Percentiles rank a stretch among this genome's conserved stretches.
Evolutionary conservation across 2,797 vertebrate species (phyloP).

Genomic region (Artibeus jamaicensis): DNA sequence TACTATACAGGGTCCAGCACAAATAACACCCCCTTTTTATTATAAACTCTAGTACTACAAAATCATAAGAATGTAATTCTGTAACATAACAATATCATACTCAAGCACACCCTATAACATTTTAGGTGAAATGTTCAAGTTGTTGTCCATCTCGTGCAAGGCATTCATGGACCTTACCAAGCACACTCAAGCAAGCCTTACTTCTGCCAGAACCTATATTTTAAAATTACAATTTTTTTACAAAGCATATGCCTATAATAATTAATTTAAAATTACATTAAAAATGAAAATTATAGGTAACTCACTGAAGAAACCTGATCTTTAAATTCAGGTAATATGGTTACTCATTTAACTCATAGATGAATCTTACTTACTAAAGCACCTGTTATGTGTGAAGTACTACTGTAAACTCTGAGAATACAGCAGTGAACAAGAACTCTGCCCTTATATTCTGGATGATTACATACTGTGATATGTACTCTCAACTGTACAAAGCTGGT

Average conservation of each 20-base stretch:
- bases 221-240: not conserved
- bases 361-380: not conserved
- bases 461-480: not conserved
- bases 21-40: no score
- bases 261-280: not conserved
- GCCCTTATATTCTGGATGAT: not conserved
- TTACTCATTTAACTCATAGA: not conserved
- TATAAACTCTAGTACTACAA: no score
- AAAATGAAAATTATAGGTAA: not conserved
- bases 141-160: no score
- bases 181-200: no score
- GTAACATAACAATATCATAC: no score
- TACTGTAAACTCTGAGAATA: not conserved
- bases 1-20: not conserved
- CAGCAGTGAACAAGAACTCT: not conserved
- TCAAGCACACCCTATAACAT: no score
- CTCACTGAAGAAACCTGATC: not conserved
- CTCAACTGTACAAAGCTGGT: not conserved
- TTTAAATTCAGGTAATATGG: constrained; percentile 6
- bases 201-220: not conserved
- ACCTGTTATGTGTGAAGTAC: not conserved
- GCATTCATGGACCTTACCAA: no score
- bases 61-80: no score
- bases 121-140: no score
- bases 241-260: not conserved